Evolutionary conservation across 2,797 vertebrate genomes (phyloP), one percentile per base, ranked within the genome.

Genomic region (Pampus argenteus): DNA sequence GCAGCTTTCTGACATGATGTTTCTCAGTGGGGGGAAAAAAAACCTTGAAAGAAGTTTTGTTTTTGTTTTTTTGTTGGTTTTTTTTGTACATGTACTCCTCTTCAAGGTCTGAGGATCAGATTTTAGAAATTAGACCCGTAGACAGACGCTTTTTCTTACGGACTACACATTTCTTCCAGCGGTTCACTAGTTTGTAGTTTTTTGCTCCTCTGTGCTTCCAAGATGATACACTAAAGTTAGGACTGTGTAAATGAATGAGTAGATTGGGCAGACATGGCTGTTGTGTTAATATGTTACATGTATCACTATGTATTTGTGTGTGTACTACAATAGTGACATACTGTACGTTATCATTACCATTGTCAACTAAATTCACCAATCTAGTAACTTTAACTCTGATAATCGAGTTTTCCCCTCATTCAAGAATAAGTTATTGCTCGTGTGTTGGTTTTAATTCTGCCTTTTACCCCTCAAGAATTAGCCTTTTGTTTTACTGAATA

Each of bases 201-300:
- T 76, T 83, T 77, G 64, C 90, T 93, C 87, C 86, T 89, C 73
- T 82, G 93, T 94, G 94, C 94, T 95, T 95, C 95, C 95, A 93
- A 63, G 74, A 83, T 79, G 72, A 89, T 70, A 66, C 70, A 78
- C 71, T 86, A 15, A 67, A 68, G 82, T 44, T 64, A 61, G 74
- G 79, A 83, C 68, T 47, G 47, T 74, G 75, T 82, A 69, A 13
- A 5, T 54, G 36, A 59, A 50, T 59, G 74, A 76, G 69, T 60
- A 23, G 62, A 66, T 50, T 31, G 58, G 79, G 86, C 85, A 82
- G 85, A 87, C 77, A 10, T 64, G 84, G 89, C 83, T 85, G 84
- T 87, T 86, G 81, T 76, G 77, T 80, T 78, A 14, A 47, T 72
- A 45, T 66, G 31, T 76, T n/a, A 17, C n/a, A 26, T 59, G 63